A percentile compares a stretch with the other conserved stretches of the same genome.
phyloP scores from a whole-genome alignment of 2,113 vertebrate genomes.

The Mirounga angustirostris region DNA sequence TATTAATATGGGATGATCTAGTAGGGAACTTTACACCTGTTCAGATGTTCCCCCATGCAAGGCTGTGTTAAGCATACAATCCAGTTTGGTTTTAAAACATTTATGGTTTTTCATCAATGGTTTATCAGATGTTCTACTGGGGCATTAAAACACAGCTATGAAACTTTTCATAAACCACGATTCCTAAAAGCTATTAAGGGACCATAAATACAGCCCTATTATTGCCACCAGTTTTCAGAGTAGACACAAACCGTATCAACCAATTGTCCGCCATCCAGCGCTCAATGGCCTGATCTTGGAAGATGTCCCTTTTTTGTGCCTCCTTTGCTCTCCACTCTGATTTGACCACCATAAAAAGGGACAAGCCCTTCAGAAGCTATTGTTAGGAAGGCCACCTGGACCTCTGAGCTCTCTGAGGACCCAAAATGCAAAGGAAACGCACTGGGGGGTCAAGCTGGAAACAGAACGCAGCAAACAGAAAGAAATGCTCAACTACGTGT shows the following conservation, averaged over 20 bases:
- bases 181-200: background rate
- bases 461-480: background rate
- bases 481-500: background rate
- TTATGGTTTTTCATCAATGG: background rate
- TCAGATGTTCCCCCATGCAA: background rate
- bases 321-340: too few relatives aligned
- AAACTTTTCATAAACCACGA: background rate
- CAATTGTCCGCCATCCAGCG: too few relatives aligned
- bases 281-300: background rate
- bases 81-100: background rate
- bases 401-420: background rate
- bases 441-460: fast-evolving
- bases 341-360: too few relatives aligned
- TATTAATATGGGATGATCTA: background rate
- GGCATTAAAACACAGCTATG: background rate
- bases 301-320: too few relatives aligned
- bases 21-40: background rate
- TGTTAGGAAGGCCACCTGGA: background rate
- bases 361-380: background rate
- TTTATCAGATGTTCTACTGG: background rate
- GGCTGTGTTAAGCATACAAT: fast-evolving
- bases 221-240: background rate
- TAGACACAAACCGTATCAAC: too few relatives aligned
- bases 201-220: background rate
- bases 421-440: background rate